Base-by-base conservation (phyloP, 1,140 invertebrate species). In the roundworm (Caenorhabditis elegans) region DNA sequence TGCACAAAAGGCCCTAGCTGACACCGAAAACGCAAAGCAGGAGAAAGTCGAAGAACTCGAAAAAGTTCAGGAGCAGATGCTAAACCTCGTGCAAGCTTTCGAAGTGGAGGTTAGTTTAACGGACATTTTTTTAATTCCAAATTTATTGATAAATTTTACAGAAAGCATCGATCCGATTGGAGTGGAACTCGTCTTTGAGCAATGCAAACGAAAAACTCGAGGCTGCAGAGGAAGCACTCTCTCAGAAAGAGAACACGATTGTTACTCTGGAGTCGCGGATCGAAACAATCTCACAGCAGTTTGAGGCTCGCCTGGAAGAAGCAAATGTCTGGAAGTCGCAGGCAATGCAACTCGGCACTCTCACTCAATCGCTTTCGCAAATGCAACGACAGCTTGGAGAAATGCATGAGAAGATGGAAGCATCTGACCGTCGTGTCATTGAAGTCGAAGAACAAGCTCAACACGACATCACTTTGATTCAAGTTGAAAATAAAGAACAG, bases 401-500 rank as follows among this genome's bases (percentile, higher is more conserved):
- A 22, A 13, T 70, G 34, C 3, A 31, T 8, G 60, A 36, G 17
- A 39, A 39, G 11, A 6, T 70, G 19, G 34, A 70, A 39, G 60
- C 17, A 28, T 39, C 60, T 15, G n/a, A 70, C 13, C 60, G 60
- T 4, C 60, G 34, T 22, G 31, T 39, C 3, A 8, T 19, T n/a
- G 60, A 70, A 39, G 60, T 70, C 3, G 34, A 70, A 43, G 60
- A 70, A 26, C 36, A 22, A 8, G 60, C 60, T 39, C 60, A 70
- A 4, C 31, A 70, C 10, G 60, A 70, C 43, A 70, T 70, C 1
- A 70, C 60, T 39, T 11, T 70, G 13, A 70, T 70, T 19, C 60
- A 70, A 70, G 60, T 22, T 13, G 60, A 70, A 19, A 70, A 70
- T 17, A 70, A 70, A 5, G 60, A 70, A 43, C 60, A 70, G 34